Base-by-base conservation (phyloP, 1,140 invertebrate genomes). In the Forficula auricularia region DNA sequence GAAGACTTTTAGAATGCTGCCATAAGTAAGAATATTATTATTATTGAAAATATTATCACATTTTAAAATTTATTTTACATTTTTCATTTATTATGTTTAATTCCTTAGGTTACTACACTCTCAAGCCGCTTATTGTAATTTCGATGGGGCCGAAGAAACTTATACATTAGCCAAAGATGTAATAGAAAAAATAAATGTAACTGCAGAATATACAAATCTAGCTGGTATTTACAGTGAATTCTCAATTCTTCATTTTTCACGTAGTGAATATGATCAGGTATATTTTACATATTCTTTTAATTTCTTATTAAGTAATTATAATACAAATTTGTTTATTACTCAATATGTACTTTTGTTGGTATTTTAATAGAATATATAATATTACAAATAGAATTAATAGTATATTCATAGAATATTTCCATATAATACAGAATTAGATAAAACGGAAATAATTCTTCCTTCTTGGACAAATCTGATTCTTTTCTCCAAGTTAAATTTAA, bases 241-340 rank as follows among this genome's bases (percentile, higher is more conserved):
- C 58, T 81, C 82, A 54, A 67, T 73, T 41, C 64, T 87, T 45
- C 76, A 74, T 59, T 88, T 82, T 65, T 70, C 74, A 49, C 75
- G 78, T 54, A 85, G 82, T 62, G 77, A 84, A 63, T 89, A 86
- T 63, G 73, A 80, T 60, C 67, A 79, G 62, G 76, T 76, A 60
- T 48, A 52, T 42, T 13, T 36, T 13, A 34, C 3, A 7, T 3
- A 14, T 12, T 35, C 14, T 42, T 34, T 14, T 42, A 42, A 9
- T 7, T 30, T 38, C 7, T 40, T 68, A 68, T 42, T 65, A 71
- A 39, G 39, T 13, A 34, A 42, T 39, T 19, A 31, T 42, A 27
- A 27, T 27, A 10, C 22, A 10, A 6, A 4, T 27, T 27, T 27
- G 22, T 27, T 27, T 27, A 6, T 10, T 4, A 27, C 10, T 27